phyloP scores from a whole-genome alignment of 1,140 invertebrate genomes.

The Lasioglossum albipes region DNA sequence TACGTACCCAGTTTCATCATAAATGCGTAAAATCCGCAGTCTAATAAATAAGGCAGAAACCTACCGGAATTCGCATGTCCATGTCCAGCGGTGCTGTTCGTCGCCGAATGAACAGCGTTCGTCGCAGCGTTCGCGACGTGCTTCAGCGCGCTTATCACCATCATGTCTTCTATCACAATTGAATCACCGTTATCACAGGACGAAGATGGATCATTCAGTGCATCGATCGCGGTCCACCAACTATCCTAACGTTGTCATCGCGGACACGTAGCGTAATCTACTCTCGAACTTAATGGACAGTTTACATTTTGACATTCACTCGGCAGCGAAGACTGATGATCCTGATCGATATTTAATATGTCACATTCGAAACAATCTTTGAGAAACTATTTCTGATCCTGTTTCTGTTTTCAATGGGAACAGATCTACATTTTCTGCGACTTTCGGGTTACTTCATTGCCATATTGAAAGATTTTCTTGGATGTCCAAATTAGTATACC shows the following conservation, averaged over 20 bases:
- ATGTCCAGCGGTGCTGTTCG: conserved; percentile 62
- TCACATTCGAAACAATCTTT: background rate
- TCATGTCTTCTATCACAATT: conserved; percentile 58
- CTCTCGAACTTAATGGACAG: background rate
- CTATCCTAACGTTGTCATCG: background rate
- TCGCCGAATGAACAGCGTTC: conserved; percentile 74
- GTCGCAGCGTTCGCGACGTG: conserved; percentile 74
- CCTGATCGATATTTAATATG: background rate
- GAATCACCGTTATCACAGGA: background rate
- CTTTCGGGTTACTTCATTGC: too few relatives aligned
- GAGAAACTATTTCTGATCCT: too few relatives aligned
- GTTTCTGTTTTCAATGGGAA: too few relatives aligned
- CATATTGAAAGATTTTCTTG: too few relatives aligned
- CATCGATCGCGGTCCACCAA: background rate
- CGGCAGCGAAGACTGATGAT: background rate
- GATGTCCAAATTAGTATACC: too few relatives aligned
- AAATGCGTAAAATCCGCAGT: too few relatives aligned
- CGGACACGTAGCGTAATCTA: background rate
- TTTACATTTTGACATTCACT: background rate
- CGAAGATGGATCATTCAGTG: background rate
- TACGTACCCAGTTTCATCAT: too few relatives aligned
- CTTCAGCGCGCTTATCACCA: conserved; percentile 75
- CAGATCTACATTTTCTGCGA: too few relatives aligned
- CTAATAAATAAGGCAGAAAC: conserved; percentile 22
- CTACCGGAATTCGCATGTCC: conserved; percentile 68